Conservation (phyloP, 2,888 invertebrate genomes). For the Spilarctia lutea region DNA sequence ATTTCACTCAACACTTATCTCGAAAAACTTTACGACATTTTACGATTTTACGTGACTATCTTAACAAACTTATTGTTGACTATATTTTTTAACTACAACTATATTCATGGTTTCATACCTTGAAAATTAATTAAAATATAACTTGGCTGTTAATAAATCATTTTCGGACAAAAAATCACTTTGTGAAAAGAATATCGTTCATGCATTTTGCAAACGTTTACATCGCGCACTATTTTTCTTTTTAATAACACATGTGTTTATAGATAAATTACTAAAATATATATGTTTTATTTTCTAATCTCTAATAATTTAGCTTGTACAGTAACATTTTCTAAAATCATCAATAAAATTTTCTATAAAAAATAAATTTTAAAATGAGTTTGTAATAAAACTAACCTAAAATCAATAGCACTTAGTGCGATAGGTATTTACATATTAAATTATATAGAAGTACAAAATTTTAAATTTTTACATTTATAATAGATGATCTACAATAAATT, state of each 20-base stretch:
- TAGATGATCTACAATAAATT: too few relatives aligned
- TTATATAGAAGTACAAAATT: not conserved
- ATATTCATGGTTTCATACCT: not conserved
- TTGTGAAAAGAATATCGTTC: not conserved
- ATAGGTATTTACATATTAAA: not conserved
- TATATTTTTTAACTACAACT: too few relatives aligned
- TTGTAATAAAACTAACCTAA: too few relatives aligned
- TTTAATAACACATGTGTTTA: not conserved
- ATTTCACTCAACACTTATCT: slow-evolving; percentile 26
- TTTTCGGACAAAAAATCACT: too few relatives aligned
- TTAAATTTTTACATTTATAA: too few relatives aligned
- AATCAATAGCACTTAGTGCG: too few relatives aligned
- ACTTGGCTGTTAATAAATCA: too few relatives aligned
- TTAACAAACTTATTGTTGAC: not conserved
- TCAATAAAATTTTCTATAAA: too few relatives aligned
- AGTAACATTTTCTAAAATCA: too few relatives aligned
- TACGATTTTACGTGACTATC: not conserved
- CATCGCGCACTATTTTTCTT: not conserved
- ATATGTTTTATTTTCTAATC: too few relatives aligned
- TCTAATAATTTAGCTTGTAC: too few relatives aligned
- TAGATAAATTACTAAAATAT: not conserved
- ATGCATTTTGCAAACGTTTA: not conserved
- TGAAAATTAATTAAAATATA: not conserved
- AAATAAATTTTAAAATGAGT: not conserved
- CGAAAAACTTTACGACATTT: slow-evolving; percentile 1